Percentiles rank a stretch among this genome's conserved stretches.
phyloP scores from a whole-genome alignment of 2,797 vertebrate species.

The Lagorchestes hirsutus region DNA sequence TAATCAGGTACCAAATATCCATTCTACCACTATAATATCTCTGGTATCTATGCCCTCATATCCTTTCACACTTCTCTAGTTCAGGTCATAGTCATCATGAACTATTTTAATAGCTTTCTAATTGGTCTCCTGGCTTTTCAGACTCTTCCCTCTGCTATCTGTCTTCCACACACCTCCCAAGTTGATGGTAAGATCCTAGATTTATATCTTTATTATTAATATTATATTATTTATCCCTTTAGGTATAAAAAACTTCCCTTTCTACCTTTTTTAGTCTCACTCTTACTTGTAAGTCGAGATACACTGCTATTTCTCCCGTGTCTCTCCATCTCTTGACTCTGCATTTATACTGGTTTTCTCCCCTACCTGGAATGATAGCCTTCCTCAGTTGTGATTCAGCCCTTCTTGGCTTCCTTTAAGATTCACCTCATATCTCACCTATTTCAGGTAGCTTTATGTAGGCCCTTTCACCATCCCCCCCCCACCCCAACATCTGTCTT shows the following conservation, averaged over 20 bases:
- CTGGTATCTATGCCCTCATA: background rate
- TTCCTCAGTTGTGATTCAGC: background rate
- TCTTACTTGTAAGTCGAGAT: background rate
- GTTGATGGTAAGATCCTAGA: background rate
- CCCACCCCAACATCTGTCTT: background rate
- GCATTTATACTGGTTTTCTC: background rate
- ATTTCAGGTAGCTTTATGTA: background rate
- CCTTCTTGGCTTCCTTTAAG: background rate
- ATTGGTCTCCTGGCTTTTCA: background rate
- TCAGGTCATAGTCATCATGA: background rate
- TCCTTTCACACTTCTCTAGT: background rate
- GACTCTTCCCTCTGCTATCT: background rate
- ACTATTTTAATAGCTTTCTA: background rate
- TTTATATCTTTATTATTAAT: background rate
- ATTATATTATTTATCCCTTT: too few relatives aligned
- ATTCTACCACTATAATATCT: background rate
- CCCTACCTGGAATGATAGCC: background rate
- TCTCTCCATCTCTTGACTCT: background rate
- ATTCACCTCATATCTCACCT: background rate
- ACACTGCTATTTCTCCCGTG: background rate
- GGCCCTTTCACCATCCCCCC: background rate
- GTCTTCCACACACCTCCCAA: background rate
- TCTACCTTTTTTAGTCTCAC: background rate
- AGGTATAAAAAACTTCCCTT: background rate
- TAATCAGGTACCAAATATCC: background rate